phyloP scores from a whole-genome alignment of 2,888 invertebrate species.

The Acheta domesticus region DNA sequence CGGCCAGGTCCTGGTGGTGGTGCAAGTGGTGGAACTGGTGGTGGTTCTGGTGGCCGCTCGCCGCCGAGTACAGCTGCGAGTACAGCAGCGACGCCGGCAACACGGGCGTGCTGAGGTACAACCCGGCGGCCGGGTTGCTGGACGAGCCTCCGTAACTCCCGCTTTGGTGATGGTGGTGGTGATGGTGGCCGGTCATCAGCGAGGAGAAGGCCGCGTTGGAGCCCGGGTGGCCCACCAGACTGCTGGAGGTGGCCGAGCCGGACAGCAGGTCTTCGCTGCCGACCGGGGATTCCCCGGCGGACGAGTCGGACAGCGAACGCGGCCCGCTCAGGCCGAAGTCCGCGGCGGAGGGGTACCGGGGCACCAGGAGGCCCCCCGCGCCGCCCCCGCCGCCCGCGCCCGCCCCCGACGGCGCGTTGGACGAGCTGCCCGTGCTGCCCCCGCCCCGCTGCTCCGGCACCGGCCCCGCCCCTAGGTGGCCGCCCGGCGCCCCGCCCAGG shows the following conservation, averaged over 20 bases:
- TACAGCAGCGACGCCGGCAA: constrained; percentile 77
- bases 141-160: constrained; percentile 52
- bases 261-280: constrained; percentile 57
- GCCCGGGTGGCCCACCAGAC: constrained; percentile 39
- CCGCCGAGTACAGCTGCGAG: constrained; percentile 77
- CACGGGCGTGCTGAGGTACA: constrained; percentile 54
- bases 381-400: background rate
- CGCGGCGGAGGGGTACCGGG: constrained; percentile 59
- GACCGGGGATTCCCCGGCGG: constrained; percentile 59
- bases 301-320: constrained; percentile 75
- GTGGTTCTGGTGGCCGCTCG: constrained; percentile 47
- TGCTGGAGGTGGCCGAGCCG: constrained; percentile 44
- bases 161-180: constrained; percentile 54
- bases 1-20: constrained; percentile 33
- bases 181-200: constrained; percentile 54
- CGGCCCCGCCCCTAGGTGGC: background rate
- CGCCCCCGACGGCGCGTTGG: constrained; percentile 32
- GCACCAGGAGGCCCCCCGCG: constrained; percentile 54
- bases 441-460: constrained; percentile 26
- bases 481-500: constrained; percentile 18
- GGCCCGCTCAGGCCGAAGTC: constrained; percentile 55
- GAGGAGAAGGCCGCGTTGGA: constrained; percentile 60
- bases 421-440: constrained; percentile 32
- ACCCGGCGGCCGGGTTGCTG: constrained; percentile 40
- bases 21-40: constrained; percentile 36